These are phyloP conservation scores for Megathymus violae DNA, from an alignment of 1,140 invertebrate genomes.

Conservation along the genomic window DNA sequence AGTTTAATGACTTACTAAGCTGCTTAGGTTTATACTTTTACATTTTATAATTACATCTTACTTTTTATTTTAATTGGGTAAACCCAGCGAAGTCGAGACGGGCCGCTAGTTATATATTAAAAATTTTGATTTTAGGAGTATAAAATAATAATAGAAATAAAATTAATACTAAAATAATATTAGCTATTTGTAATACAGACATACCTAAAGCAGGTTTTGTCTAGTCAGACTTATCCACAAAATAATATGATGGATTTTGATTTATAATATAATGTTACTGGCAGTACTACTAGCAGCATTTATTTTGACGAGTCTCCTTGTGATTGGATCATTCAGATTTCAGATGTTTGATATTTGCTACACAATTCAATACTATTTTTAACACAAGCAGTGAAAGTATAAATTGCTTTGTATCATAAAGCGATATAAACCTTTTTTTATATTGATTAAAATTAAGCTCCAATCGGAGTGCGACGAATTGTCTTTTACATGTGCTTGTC, in stretches of 20 bases:
- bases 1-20: too few species aligned
- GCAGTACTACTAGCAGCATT: conserved; percentile 36
- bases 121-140: too few species aligned
- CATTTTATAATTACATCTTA: too few species aligned
- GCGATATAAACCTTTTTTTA: conserved; percentile 12
- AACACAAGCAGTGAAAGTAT: background rate
- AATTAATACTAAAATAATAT: too few species aligned
- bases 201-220: too few species aligned
- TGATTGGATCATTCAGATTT: conserved; percentile 24
- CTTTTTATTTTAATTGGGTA: too few species aligned
- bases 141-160: too few species aligned
- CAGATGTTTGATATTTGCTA: background rate
- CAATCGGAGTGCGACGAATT: conserved; percentile 73
- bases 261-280: conserved; percentile 28
- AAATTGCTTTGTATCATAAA: background rate
- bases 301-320: conserved; percentile 49
- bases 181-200: too few species aligned
- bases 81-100: too few species aligned
- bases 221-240: too few species aligned
- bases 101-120: too few species aligned
- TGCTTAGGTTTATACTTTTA: too few species aligned
- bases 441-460: conserved; percentile 24
- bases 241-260: background rate
- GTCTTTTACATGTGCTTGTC: conserved; percentile 57
- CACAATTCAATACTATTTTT: background rate